Percentiles rank a stretch among this genome's conserved stretches.
Conservation (phyloP, 2,797 vertebrate species). For the Cyprinella venusta region DNA sequence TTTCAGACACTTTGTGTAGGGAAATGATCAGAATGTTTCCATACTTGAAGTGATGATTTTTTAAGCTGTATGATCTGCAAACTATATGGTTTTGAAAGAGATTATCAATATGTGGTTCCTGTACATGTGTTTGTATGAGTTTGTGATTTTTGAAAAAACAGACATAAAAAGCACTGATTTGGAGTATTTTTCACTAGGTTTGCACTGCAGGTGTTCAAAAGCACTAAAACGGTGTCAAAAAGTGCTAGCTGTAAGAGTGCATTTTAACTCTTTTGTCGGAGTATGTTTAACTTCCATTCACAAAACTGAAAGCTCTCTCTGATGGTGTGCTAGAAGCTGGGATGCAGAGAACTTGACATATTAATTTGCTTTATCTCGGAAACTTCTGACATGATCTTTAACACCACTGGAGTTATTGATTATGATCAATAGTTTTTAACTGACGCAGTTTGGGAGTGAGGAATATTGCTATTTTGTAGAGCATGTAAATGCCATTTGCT, state of each 20-base stretch:
- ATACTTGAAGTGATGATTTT: no score
- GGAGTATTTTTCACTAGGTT: neutral
- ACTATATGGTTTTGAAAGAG: neutral
- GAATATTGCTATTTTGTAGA: constrained; percentile 28
- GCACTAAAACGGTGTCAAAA: neutral
- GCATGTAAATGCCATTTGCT: constrained; percentile 4
- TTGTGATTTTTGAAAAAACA: no score
- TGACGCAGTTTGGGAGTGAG: constrained; percentile 5
- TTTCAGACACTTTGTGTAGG: no score
- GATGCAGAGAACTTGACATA: neutral
- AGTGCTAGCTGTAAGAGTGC: neutral
- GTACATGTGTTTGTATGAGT: neutral
- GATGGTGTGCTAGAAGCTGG: neutral
- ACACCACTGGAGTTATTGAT: neutral
- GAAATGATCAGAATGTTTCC: no score
- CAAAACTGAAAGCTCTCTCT: neutral
- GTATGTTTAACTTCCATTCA: no score
- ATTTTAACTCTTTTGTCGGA: neutral
- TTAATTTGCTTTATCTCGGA: constrained; percentile 11
- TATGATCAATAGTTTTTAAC: neutral
- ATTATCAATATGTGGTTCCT: neutral
- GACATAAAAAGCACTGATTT: neutral
- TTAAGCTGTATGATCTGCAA: neutral
- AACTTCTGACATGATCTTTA: constrained; percentile 3
- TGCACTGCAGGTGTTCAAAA: neutral